These are phyloP conservation scores for Aporophyla lueneburgensis DNA, from an alignment of 2,888 invertebrate species.

Conservation along the genomic window DNA sequence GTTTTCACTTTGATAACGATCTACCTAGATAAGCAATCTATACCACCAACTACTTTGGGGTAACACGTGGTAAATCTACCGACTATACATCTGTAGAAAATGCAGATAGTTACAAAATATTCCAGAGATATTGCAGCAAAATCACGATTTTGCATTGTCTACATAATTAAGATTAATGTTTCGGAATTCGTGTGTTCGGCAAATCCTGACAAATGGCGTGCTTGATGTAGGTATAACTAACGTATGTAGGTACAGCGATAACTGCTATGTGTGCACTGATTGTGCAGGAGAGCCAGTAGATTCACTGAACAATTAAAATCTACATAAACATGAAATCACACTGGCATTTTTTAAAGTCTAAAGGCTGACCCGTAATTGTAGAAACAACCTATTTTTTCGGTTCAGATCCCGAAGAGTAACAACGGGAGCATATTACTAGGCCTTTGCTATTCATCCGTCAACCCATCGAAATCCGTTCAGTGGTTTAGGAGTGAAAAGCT, in stretches of 20 bases:
- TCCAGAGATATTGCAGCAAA: constrained; percentile 20
- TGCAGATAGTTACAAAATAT: constrained; percentile 17
- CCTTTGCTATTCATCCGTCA: no score
- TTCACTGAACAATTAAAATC: not conserved
- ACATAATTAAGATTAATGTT: constrained; percentile 66
- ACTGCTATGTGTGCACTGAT: constrained; percentile 20
- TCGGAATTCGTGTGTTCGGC: constrained; percentile 47
- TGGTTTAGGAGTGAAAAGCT: no score
- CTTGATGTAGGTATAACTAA: constrained; percentile 47
- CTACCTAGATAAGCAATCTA: not conserved
- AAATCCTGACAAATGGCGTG: constrained; percentile 63
- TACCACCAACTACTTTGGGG: not conserved
- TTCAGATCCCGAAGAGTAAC: no score
- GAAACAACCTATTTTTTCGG: no score
- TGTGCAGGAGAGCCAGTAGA: constrained; percentile 23
- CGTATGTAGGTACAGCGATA: constrained; percentile 19
- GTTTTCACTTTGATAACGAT: not conserved
- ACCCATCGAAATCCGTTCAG: no score
- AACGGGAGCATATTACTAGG: no score
- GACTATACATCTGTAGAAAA: not conserved
- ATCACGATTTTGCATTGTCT: constrained; percentile 51
- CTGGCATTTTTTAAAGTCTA: no score
- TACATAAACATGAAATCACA: no score
- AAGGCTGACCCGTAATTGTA: no score
- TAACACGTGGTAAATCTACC: not conserved